Evolutionary conservation across 2,797 vertebrate genomes (phyloP).

Genomic region (Crocodylus rhombifer): DNA sequence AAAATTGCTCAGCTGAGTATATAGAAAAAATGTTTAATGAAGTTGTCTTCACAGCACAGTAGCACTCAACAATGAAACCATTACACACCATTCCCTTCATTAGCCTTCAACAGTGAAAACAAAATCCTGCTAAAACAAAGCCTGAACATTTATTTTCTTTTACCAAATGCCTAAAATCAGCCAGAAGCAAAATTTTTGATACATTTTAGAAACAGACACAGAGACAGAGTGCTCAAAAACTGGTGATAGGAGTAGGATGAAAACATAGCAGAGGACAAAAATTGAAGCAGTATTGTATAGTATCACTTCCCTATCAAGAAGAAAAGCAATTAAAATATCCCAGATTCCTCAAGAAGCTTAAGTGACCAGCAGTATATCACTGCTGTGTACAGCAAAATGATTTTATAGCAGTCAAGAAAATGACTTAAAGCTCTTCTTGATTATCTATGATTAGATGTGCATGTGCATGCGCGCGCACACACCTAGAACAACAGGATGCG

Average conservation of each 20-base stretch:
- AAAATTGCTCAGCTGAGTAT: not conserved
- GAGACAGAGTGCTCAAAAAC: not conserved
- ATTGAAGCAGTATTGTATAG: not conserved
- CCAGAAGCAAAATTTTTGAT: not conserved
- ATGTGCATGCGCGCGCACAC: not conserved
- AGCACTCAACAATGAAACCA: not conserved
- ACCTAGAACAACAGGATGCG: not conserved
- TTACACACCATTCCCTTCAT: not conserved
- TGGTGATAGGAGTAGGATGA: rapidly evolving
- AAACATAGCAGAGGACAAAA: not conserved
- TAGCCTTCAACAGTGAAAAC: rapidly evolving
- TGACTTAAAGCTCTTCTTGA: not conserved
- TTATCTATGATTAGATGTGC: rapidly evolving
- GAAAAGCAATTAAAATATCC: conserved; percentile 34
- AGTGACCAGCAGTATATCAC: rapidly evolving
- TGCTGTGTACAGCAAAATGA: not conserved
- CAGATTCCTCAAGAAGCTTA: not conserved
- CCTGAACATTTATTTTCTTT: not conserved
- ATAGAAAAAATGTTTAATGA: rapidly evolving
- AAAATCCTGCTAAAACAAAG: not conserved
- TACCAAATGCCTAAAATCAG: not conserved
- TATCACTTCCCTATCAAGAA: not conserved
- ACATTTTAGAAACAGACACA: not conserved
- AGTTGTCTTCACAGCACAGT: not conserved
- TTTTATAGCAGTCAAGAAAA: not conserved